These are phyloP conservation scores for Leucophenga varia DNA, from an alignment of 1,140 invertebrate genomes.

Conservation along the genomic window DNA sequence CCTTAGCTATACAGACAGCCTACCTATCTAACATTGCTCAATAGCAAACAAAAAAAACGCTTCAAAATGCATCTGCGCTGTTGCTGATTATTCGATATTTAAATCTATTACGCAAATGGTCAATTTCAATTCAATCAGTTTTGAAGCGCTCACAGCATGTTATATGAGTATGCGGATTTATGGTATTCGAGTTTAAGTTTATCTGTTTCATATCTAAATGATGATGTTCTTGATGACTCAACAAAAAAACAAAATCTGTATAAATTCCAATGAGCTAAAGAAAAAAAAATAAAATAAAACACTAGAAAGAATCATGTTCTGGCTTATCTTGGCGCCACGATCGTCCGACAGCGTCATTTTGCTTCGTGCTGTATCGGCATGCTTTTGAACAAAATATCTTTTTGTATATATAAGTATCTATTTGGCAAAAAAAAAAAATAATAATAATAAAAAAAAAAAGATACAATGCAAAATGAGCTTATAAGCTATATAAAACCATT, in stretches of 20 bases:
- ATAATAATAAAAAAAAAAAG: too few relatives aligned
- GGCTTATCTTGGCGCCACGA: constrained; percentile 52
- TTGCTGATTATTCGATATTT: not conserved
- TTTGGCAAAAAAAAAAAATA: too few relatives aligned
- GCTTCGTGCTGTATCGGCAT: too few relatives aligned
- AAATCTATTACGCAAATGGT: constrained; percentile 36
- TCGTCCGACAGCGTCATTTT: too few relatives aligned
- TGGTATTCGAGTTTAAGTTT: not conserved
- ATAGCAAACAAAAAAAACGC: too few relatives aligned
- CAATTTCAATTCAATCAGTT: constrained; percentile 46
- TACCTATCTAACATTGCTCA: not conserved
- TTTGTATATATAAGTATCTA: too few relatives aligned
- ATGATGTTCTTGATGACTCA: constrained; percentile 31
- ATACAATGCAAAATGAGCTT: too few relatives aligned
- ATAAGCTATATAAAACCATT: too few relatives aligned
- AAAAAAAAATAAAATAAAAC: constrained; percentile 15
- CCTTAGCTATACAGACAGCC: constrained; percentile 11
- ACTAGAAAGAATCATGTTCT: constrained; percentile 49
- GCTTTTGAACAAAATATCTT: too few relatives aligned
- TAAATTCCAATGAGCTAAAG: too few relatives aligned
- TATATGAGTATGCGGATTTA: constrained; percentile 2
- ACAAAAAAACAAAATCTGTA: too few relatives aligned
- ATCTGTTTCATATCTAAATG: constrained; percentile 2
- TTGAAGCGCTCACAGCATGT: too few relatives aligned
- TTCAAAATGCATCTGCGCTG: not conserved